phyloP scores from a whole-genome alignment of 2,797 vertebrate genomes.

The Mycteria americana region DNA sequence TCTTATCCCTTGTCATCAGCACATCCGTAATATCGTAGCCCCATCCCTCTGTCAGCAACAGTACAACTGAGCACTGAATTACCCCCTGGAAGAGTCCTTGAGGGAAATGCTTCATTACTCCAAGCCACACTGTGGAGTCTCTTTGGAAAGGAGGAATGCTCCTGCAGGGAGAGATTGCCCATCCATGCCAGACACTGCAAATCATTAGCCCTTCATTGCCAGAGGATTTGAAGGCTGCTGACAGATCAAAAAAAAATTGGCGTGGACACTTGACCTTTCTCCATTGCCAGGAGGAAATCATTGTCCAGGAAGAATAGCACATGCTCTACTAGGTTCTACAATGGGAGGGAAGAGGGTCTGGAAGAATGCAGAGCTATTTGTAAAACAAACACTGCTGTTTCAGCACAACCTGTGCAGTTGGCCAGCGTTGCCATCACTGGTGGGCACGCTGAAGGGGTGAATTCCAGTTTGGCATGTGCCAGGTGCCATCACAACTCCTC shows the following conservation, averaged over 20 bases:
- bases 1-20: background rate
- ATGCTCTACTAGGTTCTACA: background rate
- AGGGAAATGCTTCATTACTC: background rate
- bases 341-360: background rate
- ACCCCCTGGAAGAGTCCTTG: background rate
- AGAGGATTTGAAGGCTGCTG: conserved; percentile 10
- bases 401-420: conserved; percentile 30
- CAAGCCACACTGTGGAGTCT: background rate
- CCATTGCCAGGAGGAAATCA: conserved; percentile 28
- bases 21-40: background rate
- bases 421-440: background rate
- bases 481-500: conserved; percentile 6
- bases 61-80: background rate
- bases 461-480: background rate
- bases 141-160: conserved; percentile 15
- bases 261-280: conserved; percentile 42
- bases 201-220: background rate
- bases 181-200: conserved; percentile 25
- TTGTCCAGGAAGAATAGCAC: conserved; percentile 27
- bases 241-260: conserved; percentile 18
- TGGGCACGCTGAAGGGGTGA: background rate
- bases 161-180: conserved; percentile 32
- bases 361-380: background rate
- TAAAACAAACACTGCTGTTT: background rate
- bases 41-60: background rate